A percentile compares a stretch with the other conserved stretches of the same genome.
These are phyloP conservation scores for Biston stratarius DNA, from an alignment of 2,888 invertebrate genomes.

Conservation along the genomic window DNA sequence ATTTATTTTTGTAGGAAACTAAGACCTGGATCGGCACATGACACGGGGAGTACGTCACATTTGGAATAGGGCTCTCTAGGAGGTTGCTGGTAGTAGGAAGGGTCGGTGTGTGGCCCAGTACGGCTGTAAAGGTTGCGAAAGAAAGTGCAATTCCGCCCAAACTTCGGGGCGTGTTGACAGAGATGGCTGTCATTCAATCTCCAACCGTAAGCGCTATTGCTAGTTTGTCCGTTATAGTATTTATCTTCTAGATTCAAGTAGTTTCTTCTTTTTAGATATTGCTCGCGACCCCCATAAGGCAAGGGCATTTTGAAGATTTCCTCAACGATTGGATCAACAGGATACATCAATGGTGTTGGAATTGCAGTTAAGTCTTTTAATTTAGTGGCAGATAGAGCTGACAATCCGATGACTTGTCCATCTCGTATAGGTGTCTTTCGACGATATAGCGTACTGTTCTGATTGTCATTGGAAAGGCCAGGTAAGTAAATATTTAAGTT, in stretches of 20 bases:
- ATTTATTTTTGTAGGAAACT: background rate
- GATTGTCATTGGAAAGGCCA: slow-evolving; percentile 23
- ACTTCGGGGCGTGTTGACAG: slow-evolving; percentile 12
- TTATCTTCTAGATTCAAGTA: slow-evolving; percentile 47
- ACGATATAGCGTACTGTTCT: slow-evolving; percentile 26
- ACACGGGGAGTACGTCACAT: slow-evolving; percentile 4
- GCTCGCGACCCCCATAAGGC: slow-evolving; percentile 37
- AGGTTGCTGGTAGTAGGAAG: slow-evolving; percentile 41
- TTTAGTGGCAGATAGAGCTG: background rate
- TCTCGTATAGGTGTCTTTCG: slow-evolving; percentile 29
- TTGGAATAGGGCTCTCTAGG: slow-evolving; percentile 29
- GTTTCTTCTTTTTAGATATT: slow-evolving; percentile 47
- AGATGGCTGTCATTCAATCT: slow-evolving; percentile 42
- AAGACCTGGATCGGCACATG: background rate
- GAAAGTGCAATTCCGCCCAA: slow-evolving; percentile 34
- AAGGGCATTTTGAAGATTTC: slow-evolving; percentile 29
- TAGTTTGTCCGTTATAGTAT: slow-evolving; percentile 50
- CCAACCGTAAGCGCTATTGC: slow-evolving; percentile 48
- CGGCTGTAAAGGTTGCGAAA: slow-evolving; percentile 39
- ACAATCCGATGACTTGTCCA: background rate
- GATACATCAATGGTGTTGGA: slow-evolving; percentile 34
- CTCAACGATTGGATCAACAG: slow-evolving; percentile 29
- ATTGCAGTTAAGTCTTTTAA: background rate
- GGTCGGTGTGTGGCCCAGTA: slow-evolving; percentile 51
- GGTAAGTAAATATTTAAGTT: slow-evolving; percentile 25